phyloP scores from a whole-genome alignment of 2,888 invertebrate genomes.

The Sympetrum striolatum region DNA sequence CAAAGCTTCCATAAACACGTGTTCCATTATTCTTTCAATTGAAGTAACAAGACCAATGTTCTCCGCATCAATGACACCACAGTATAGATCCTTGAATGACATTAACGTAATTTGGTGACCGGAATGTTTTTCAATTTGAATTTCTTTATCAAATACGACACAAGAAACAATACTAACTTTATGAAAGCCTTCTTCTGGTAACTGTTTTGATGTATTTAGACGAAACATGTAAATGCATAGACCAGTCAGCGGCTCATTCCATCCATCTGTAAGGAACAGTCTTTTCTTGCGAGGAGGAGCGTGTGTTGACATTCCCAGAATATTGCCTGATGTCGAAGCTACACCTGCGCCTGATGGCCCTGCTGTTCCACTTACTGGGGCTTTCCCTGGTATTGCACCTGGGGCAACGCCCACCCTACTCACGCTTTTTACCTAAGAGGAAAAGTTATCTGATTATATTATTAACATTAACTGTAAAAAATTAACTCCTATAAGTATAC shows the following conservation, averaged over 20 bases:
- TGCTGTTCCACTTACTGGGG: neutral
- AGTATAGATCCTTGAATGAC: constrained; percentile 63
- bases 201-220: constrained; percentile 79
- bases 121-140: neutral
- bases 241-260: constrained; percentile 80
- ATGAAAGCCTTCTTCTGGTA: constrained; percentile 93
- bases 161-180: constrained; percentile 64
- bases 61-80: constrained; percentile 80
- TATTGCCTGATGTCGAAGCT: constrained; percentile 54
- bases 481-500: no score
- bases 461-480: no score
- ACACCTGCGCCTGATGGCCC: constrained; percentile 56
- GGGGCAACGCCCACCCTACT: constrained; percentile 16
- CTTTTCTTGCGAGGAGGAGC: constrained; percentile 69
- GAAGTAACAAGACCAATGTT: constrained; percentile 84
- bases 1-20: constrained; percentile 88
- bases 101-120: neutral
- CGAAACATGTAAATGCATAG: constrained; percentile 86
- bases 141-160: neutral
- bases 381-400: constrained; percentile 8
- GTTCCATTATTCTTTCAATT: constrained; percentile 85
- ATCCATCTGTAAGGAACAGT: constrained; percentile 84
- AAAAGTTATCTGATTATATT: neutral
- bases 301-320: constrained; percentile 39
- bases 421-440: neutral